Evolutionary conservation across 1,140 invertebrate species (phyloP), one percentile per base, ranked within the genome.

Genomic region (Drosophila littoralis): DNA sequence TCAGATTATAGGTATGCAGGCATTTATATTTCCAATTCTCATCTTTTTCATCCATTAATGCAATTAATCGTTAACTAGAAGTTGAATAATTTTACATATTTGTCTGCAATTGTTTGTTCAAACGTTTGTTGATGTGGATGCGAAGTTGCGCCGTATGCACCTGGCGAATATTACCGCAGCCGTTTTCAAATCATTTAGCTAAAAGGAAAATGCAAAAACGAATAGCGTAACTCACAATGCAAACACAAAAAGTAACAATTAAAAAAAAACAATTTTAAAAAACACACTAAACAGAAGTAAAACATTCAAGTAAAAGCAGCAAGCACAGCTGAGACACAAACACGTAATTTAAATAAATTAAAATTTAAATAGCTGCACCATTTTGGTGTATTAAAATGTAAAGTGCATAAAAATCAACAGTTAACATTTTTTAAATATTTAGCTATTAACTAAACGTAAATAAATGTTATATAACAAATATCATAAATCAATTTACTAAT

Each of bases 371-470:
- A 82, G 68, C 72, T 45, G 66, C 78, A 58, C 73, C 73, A 66
- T 67, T 69, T 73, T 83, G 81, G 83, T 79, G 79, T 75, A 83
- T 80, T 86, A 71, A 88, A 85, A 77, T 84, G 81, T 89, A 89
- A 89, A 89, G 79, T 89, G 81, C 84, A 89, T 93, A 93, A 86
- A 86, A 93, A 93, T 90, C 93, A 93, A 93, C 92, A 84, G 91
- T 93, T 93, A 93, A 93, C 93, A 92, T 93, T 93, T 93, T 93
- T 93, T 93, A 93, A 93, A 93, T 93, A 92, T 92, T 92, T 93
- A 93, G 93, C 92, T 92, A 93, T 93, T 93, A 93, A 93, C 50
- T 77, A 84, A 80, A 91, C 57, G 64, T 86, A 85, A 80, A 61
- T 79, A 90, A 91, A 92, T 92, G 89, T 93, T 93, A 93, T 93